These are phyloP conservation scores for Xiphophorus couchianus DNA, from an alignment of 2,113 vertebrate species.

Conservation along the genomic window DNA sequence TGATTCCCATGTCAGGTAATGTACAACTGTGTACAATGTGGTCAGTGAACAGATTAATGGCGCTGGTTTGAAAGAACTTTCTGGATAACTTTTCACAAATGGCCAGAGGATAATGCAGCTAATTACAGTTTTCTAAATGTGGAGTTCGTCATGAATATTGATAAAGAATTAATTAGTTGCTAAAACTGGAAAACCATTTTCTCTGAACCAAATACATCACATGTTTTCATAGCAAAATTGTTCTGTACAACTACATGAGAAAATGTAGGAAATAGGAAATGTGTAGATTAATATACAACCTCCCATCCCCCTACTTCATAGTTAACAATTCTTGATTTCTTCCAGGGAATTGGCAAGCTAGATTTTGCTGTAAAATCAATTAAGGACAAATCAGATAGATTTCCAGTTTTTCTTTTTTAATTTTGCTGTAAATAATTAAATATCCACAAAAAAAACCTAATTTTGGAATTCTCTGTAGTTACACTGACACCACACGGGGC, in stretches of 20 bases:
- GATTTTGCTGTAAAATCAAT: not conserved
- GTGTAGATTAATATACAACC: no score
- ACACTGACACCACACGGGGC: not conserved
- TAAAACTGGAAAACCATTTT: conserved; percentile 80
- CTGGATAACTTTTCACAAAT: conserved; percentile 61
- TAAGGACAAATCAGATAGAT: not conserved
- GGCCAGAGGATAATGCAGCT: conserved; percentile 75
- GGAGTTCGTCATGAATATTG: conserved; percentile 82
- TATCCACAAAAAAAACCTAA: not conserved
- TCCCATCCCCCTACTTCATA: not conserved
- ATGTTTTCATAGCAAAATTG: conserved; percentile 66
- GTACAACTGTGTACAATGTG: conserved; percentile 13
- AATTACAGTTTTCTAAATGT: conserved; percentile 78
- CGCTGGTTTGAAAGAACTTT: conserved; percentile 55
- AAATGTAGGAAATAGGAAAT: no score
- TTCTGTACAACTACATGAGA: conserved; percentile 40
- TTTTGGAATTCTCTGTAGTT: not conserved
- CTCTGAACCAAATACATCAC: conserved; percentile 73
- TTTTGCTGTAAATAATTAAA: no score
- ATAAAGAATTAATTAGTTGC: conserved; percentile 83
- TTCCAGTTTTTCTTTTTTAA: not conserved
- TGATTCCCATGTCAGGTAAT: conserved; percentile 31
- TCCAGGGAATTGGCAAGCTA: not conserved
- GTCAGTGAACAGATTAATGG: conserved; percentile 49
- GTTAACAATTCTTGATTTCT: conserved; percentile 7